A percentile compares a stretch with the other conserved stretches of the same genome.
Conservation (phyloP, 2,113 vertebrate genomes). For the Pandion haliaetus region DNA sequence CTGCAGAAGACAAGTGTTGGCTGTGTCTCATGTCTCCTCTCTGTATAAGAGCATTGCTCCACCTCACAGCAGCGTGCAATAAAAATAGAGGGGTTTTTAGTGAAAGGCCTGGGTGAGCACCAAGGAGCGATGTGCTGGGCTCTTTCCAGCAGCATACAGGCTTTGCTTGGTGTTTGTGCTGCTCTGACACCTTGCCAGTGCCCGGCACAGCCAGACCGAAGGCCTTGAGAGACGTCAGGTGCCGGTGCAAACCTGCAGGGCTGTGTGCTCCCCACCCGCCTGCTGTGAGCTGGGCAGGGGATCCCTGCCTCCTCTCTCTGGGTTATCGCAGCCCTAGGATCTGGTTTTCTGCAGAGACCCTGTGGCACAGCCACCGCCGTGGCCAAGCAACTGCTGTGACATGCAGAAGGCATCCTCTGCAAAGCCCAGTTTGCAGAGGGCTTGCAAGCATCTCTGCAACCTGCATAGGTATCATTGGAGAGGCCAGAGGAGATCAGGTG, state of each 20-base stretch:
- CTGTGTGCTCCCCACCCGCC: neutral
- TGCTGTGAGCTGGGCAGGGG: neutral
- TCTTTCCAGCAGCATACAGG: neutral
- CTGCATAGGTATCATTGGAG: accelerated
- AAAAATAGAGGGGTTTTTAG: neutral
- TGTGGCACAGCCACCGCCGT: neutral
- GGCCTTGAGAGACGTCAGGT: neutral
- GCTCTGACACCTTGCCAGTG: neutral
- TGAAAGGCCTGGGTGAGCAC: neutral
- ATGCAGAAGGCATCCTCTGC: neutral
- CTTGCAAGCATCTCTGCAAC: neutral
- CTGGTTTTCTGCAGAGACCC: neutral
- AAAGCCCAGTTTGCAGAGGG: neutral
- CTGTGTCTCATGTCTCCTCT: neutral
- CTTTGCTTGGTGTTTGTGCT: neutral
- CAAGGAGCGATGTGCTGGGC: neutral
- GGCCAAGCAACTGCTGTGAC: neutral
- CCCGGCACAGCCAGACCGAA: neutral
- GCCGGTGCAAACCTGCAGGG: neutral
- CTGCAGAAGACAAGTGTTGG: neutral
- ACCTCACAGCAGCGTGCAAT: neutral
- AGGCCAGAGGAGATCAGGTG: neutral
- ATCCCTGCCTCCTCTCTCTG: too few species aligned
- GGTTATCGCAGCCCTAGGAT: neutral
- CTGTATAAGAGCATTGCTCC: neutral